A percentile compares a stretch with the other conserved stretches of the same genome.
These are phyloP conservation scores for Prionace glauca DNA, from an alignment of 2,797 vertebrate genomes.

Conservation along the genomic window DNA sequence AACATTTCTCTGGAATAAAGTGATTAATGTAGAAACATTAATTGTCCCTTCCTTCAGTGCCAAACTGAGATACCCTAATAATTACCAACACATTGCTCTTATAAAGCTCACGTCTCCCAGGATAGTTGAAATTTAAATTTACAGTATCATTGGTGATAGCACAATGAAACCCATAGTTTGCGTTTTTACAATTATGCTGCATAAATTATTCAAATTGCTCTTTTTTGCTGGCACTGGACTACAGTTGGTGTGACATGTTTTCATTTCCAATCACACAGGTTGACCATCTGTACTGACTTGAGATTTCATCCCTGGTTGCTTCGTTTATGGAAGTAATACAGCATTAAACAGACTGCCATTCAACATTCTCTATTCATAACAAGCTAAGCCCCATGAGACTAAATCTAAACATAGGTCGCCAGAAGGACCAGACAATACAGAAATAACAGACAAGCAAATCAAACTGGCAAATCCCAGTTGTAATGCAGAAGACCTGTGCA, in stretches of 20 bases:
- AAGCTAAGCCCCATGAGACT: background rate
- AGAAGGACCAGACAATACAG: background rate
- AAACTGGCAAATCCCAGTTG: background rate
- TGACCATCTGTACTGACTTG: background rate
- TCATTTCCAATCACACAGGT: background rate
- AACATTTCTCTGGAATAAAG: background rate
- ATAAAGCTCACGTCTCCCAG: background rate
- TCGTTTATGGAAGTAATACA: background rate
- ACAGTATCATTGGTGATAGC: background rate
- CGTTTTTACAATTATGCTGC: background rate
- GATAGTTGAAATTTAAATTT: background rate
- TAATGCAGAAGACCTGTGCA: background rate
- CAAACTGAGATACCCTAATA: background rate
- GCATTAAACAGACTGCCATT: background rate
- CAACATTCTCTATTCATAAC: background rate
- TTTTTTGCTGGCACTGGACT: background rate
- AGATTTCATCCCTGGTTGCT: background rate
- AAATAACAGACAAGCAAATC: background rate
- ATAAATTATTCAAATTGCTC: conserved; percentile 3
- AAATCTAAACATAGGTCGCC: background rate
- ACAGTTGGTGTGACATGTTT: background rate
- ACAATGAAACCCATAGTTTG: background rate
- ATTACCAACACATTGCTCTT: background rate
- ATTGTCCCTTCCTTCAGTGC: background rate
- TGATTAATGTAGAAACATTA: background rate